Conservation (phyloP, 1,140 invertebrate species). For the Venturia canescens region DNA sequence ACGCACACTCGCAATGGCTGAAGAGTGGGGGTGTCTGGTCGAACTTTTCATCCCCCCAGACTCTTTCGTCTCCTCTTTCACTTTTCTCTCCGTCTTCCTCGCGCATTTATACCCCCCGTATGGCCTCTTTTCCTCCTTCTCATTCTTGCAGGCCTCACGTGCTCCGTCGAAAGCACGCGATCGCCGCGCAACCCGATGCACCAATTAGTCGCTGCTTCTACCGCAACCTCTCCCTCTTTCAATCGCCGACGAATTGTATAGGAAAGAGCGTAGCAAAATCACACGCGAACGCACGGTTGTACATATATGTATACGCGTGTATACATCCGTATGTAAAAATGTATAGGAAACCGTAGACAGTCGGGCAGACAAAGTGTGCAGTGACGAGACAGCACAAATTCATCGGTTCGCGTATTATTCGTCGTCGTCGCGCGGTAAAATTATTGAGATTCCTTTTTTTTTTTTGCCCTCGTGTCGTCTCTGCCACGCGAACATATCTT, state of each 20-base stretch:
- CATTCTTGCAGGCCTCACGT: not conserved
- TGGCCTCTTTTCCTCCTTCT: constrained; percentile 6
- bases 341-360: not conserved
- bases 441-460: too few relatives aligned
- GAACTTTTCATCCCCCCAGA: constrained; percentile 48
- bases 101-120: not conserved
- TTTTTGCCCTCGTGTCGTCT: too few relatives aligned
- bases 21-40: constrained; percentile 57
- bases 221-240: constrained; percentile 6
- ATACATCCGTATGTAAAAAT: not conserved
- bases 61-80: constrained; percentile 11
- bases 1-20: not conserved
- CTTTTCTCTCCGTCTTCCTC: not conserved
- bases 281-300: not conserved
- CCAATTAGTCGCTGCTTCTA: constrained; percentile 56
- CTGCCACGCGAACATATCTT: too few relatives aligned
- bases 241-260: not conserved
- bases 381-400: not conserved
- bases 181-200: constrained; percentile 58
- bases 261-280: constrained; percentile 2
- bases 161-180: constrained; percentile 20
- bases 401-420: too few relatives aligned
- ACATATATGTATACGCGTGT: not conserved
- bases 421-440: too few relatives aligned
- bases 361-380: not conserved